Evolutionary conservation across 2,797 vertebrate species (phyloP).

Genomic region (Crocodylus rhombifer): DNA sequence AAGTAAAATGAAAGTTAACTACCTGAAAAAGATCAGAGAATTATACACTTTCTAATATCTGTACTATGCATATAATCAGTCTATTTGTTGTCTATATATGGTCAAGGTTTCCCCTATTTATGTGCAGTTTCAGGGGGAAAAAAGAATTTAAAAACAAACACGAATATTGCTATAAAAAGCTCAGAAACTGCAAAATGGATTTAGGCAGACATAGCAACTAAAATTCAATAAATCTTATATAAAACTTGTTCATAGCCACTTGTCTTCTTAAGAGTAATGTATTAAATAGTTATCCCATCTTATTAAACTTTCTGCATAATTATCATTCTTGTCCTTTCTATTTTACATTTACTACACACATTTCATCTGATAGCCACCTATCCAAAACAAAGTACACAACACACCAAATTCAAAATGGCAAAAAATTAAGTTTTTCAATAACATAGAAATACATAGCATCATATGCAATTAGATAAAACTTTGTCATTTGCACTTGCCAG

Average conservation of each 20-base stretch:
- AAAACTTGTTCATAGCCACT: not conserved
- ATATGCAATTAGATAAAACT: slow-evolving; percentile 15
- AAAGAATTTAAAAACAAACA: not conserved
- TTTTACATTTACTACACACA: not conserved
- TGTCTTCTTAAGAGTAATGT: not conserved
- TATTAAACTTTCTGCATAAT: not conserved
- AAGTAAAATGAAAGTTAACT: not conserved
- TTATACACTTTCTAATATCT: not conserved
- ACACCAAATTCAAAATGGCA: not conserved
- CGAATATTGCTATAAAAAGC: not conserved
- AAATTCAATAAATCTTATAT: not conserved
- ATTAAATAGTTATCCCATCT: too few species aligned
- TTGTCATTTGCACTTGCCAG: slow-evolving; percentile 26
- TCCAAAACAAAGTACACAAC: not conserved
- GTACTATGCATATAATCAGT: not conserved
- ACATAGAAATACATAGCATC: slow-evolving; percentile 50
- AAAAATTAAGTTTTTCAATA: slow-evolving; percentile 37
- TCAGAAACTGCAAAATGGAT: not conserved
- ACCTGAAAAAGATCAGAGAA: not conserved
- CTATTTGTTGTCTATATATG: not conserved
- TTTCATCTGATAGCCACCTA: not conserved
- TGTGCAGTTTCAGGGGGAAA: not conserved
- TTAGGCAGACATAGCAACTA: not conserved
- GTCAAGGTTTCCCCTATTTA: not conserved
- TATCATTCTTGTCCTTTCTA: not conserved